Percentiles rank a stretch among this genome's conserved stretches.
These are phyloP conservation scores for Bursaphelenchus mucronatus DNA, from an alignment of 1,140 invertebrate species.

Conservation along the genomic window DNA sequence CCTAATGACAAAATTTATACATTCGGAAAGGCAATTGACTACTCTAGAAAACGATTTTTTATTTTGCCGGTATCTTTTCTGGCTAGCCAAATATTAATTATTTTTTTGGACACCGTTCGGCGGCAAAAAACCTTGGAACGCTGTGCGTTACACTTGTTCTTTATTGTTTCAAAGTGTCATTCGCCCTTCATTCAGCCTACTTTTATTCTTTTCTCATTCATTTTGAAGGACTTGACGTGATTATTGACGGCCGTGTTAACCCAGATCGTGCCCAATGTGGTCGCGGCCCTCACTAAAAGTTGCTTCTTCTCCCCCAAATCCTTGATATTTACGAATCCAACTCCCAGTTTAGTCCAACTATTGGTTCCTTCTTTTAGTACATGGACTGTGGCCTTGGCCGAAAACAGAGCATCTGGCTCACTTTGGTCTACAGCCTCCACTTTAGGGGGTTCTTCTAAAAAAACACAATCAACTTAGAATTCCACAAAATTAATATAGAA, in stretches of 20 bases:
- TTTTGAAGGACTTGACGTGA: constrained; percentile 1
- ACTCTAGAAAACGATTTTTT: no score
- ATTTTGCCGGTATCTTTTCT: no score
- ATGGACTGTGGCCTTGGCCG: neutral
- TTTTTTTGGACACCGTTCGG: no score
- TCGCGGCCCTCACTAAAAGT: neutral
- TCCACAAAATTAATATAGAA: no score
- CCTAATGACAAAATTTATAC: no score
- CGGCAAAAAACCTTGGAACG: no score
- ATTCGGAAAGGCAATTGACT: no score
- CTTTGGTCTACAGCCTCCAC: neutral
- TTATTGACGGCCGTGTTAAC: neutral
- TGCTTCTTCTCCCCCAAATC: neutral
- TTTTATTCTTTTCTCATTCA: neutral
- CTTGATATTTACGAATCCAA: neutral
- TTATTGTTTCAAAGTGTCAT: no score
- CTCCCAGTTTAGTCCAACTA: neutral
- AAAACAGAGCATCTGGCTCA: constrained; percentile 1
- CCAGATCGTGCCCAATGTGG: constrained; percentile 3
- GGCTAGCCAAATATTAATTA: no score
- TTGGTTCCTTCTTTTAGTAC: neutral
- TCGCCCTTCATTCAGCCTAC: neutral
- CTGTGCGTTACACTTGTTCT: no score
- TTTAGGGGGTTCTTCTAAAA: constrained; percentile 1
- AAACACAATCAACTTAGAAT: no score